Evolutionary conservation across 2,888 invertebrate species (phyloP).

Genomic region (Apamea anceps): DNA sequence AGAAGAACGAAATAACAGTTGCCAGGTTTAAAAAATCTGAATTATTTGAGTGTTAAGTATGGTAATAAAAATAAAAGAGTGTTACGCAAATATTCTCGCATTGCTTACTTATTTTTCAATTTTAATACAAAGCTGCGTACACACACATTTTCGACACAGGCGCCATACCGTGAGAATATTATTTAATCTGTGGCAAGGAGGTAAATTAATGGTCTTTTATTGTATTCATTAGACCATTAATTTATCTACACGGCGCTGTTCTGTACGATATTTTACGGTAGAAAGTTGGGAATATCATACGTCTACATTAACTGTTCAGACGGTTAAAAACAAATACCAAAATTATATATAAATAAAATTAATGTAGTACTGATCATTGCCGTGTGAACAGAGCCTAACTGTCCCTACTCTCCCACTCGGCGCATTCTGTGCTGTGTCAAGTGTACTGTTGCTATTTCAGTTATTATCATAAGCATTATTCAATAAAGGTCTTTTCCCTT

Average conservation of each 20-base stretch:
- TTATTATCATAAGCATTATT: background rate
- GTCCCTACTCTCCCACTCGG: background rate
- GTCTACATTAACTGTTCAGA: background rate
- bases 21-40: constrained; percentile 7
- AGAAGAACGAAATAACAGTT: constrained; percentile 32
- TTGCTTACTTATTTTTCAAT: background rate
- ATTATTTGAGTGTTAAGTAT: background rate
- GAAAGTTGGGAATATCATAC: background rate
- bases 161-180: background rate
- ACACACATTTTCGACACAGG: background rate
- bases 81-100: constrained; percentile 36
- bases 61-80: background rate
- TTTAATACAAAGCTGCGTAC: background rate
- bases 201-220: background rate
- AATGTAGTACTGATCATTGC: background rate
- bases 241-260: background rate
- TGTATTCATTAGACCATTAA: no score
- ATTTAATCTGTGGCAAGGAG: background rate
- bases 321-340: background rate
- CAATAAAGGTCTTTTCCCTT: background rate
- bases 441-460: background rate
- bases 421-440: no score
- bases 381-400: background rate
- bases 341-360: background rate
- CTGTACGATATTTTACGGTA: background rate